Base-by-base conservation (phyloP, 2,888 invertebrate genomes). In the Melanotus villosus region DNA sequence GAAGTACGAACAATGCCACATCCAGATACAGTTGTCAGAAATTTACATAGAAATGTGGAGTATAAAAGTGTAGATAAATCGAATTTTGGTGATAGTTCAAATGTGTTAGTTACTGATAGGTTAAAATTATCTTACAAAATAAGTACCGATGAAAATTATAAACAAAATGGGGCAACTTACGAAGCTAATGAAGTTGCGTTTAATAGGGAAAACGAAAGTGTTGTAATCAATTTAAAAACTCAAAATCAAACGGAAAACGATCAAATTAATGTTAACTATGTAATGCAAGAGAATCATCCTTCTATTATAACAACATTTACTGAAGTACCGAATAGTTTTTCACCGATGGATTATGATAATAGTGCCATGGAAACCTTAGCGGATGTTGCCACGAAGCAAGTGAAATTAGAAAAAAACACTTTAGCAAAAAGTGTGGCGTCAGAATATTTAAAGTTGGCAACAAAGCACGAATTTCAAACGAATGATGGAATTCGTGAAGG, bases 371-470 rank as follows among this genome's bases (percentile, higher is more conserved):
- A 85, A 77, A 85, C 84, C 5, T 74, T 85, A 52, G 85, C 85
- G 0, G 85, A 85, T 71, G 80, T 85, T 32, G 85, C 85, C 0
- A 84, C 84, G 0, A 85, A 85, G 66, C 84, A 84, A 70, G 84
- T 82, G 50, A 85, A 85, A 73, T 75, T 85, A 56, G 85, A 85
- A 68, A 85, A 85, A 72, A 85, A 85, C 73, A 82, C 82, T n/a
- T 75, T 85, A 65, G 91, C 90, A 3, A 90, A 90, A 82, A 89
- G 88, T 80, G 90, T 91, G 0, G 90, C 90, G 3, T 89, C 89
- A 0, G 90, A 89, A 79, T 90, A 89, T 82, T 84, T 91, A 71
- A 91, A 90, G 83, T 86, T 90, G 76, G 89, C 90, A 4, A 84
- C 84, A 12, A 83, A 84, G 70, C 82, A 83, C 64, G 85, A 85